Evolutionary conservation across 2,113 vertebrate species (phyloP).

Genomic region (Cebidichthys violaceus): DNA sequence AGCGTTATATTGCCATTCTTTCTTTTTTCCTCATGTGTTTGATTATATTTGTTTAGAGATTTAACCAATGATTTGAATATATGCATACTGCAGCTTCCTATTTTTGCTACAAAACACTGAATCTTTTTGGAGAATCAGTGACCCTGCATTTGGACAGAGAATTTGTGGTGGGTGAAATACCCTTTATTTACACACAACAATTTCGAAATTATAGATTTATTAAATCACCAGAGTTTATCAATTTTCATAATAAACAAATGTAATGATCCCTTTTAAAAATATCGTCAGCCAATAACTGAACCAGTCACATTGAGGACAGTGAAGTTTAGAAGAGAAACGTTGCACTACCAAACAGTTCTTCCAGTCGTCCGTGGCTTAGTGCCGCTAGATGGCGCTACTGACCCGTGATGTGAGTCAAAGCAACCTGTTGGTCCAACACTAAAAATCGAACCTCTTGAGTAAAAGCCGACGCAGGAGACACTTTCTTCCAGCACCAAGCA

Average conservation of each 20-base stretch:
- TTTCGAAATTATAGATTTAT: background rate
- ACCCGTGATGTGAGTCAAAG: background rate
- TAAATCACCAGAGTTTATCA: background rate
- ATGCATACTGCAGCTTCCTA: background rate
- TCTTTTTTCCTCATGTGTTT: background rate
- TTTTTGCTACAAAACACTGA: background rate
- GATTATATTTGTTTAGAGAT: background rate
- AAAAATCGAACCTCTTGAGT: background rate
- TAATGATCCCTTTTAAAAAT: background rate
- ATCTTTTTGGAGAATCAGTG: background rate
- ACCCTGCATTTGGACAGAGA: background rate
- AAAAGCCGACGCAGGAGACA: background rate
- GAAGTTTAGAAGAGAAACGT: background rate
- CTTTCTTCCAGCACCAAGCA: background rate
- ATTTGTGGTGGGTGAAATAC: background rate
- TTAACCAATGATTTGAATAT: background rate
- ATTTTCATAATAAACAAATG: background rate
- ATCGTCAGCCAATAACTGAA: too few relatives aligned
- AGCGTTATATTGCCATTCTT: background rate
- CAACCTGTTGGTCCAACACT: slow-evolving; percentile 5
- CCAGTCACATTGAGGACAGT: too few relatives aligned
- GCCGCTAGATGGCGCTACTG: slow-evolving; percentile 78
- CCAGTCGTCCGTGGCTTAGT: background rate
- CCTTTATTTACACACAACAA: background rate
- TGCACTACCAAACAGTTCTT: background rate